phyloP scores from a whole-genome alignment of 2,888 invertebrate species.

The Carabus problematicus region DNA sequence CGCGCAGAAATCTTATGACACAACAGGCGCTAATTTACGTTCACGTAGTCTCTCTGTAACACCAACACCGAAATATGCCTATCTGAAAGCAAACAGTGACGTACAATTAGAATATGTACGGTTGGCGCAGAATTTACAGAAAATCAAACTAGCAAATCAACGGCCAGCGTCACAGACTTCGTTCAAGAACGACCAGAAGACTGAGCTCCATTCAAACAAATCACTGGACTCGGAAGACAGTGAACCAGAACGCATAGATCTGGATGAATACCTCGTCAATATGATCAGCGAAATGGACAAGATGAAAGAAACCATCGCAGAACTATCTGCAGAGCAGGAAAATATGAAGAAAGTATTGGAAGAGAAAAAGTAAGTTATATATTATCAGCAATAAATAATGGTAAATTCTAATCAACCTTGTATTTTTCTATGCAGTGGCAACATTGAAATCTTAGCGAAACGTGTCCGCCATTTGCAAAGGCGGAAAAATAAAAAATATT shows the following conservation, averaged over 20 bases:
- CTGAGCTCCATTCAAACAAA: not conserved
- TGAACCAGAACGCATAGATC: not conserved
- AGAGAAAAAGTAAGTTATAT: conserved; percentile 32
- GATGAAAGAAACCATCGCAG: conserved; percentile 19
- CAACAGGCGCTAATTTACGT: not conserved
- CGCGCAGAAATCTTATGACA: not conserved
- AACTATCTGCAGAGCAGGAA: conserved; percentile 31
- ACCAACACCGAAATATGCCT: conserved; percentile 15
- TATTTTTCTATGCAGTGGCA: no score
- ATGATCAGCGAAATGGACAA: conserved; percentile 21
- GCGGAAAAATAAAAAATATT: conserved; percentile 5
- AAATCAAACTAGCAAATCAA: conserved; percentile 26
- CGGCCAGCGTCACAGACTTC: not conserved
- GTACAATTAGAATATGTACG: conserved; percentile 24
- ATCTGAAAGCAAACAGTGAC: conserved; percentile 25
- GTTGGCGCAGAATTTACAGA: conserved; percentile 28
- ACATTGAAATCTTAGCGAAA: conserved; percentile 29
- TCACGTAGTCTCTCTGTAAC: conserved; percentile 28
- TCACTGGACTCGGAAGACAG: not conserved
- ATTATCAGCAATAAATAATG: not conserved
- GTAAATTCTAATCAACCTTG: no score
- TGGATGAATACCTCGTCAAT: not conserved
- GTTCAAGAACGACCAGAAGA: no score
- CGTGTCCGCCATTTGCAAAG: conserved; percentile 30
- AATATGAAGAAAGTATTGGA: conserved; percentile 29